Conservation (phyloP, 2,888 invertebrate genomes). For the Morpho deidamia region DNA sequence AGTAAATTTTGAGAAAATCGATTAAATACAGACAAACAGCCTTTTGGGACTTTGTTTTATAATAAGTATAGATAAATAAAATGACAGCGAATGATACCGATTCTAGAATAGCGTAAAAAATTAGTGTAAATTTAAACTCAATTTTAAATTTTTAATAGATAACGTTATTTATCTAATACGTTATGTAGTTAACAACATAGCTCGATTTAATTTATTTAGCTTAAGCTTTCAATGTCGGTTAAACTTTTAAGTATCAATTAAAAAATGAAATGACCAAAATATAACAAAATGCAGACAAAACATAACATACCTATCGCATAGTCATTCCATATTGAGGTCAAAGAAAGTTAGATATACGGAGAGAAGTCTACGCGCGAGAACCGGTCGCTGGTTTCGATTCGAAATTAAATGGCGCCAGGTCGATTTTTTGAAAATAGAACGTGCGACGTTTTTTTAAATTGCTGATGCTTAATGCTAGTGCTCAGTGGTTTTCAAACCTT, state of each 20-base stretch:
- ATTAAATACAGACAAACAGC: too few species aligned
- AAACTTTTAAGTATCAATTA: conserved; percentile 1
- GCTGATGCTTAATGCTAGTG: conserved; percentile 7
- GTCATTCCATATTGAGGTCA: conserved; percentile 49
- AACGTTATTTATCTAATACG: too few species aligned
- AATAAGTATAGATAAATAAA: too few species aligned
- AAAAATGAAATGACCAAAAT: conserved; percentile 24
- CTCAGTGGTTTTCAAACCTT: conserved; percentile 22
- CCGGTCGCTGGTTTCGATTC: conserved; percentile 40
- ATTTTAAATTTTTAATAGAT: too few species aligned
- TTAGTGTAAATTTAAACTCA: too few species aligned
- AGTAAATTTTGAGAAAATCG: too few species aligned
- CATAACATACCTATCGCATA: conserved; percentile 10
- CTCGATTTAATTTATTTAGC: too few species aligned
- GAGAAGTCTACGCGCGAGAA: conserved; percentile 44
- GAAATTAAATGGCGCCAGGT: conserved; percentile 26
- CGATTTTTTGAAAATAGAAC: conserved; percentile 29
- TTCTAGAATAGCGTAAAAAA: too few species aligned
- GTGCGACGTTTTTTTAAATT: conserved; percentile 15
- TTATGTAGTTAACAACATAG: too few species aligned
- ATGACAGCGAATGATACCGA: too few species aligned
- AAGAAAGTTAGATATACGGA: conserved; percentile 73
- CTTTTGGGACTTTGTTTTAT: too few species aligned
- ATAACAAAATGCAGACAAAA: conserved; percentile 28
- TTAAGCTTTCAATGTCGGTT: too few species aligned